Conservation (phyloP, 2,113 vertebrate genomes). For the Pachycephala philippinensis region DNA sequence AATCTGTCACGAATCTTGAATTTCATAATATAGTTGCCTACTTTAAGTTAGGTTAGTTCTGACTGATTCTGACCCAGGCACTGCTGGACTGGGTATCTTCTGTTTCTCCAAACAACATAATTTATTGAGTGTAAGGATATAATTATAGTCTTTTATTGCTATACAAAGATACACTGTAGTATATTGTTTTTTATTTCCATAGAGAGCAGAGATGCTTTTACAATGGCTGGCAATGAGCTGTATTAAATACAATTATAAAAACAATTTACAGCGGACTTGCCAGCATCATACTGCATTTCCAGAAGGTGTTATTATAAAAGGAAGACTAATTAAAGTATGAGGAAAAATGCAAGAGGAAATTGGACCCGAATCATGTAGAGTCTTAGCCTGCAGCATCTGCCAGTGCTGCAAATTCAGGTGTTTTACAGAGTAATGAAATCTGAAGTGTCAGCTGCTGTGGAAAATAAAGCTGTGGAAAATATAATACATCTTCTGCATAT, state of each 20-base stretch:
- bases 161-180: neutral
- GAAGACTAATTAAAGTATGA: neutral
- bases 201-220: neutral
- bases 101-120: neutral
- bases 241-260: constrained; percentile 12
- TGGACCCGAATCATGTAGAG: neutral
- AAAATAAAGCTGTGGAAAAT: neutral
- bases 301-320: constrained; percentile 26
- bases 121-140: neutral
- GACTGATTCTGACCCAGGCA: neutral
- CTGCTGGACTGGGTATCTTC: neutral
- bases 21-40: neutral
- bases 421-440: neutral
- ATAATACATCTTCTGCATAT: neutral
- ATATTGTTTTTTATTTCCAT: neutral
- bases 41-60: neutral
- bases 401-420: constrained; percentile 2
- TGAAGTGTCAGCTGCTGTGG: neutral
- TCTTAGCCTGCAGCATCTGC: neutral
- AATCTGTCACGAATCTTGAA: neutral
- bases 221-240: neutral
- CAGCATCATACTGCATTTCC: constrained; percentile 11
- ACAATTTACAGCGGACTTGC: neutral
- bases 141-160: neutral
- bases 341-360: neutral